Base-by-base conservation (phyloP, 2,113 vertebrate species). In the Blennius ocellaris region DNA sequence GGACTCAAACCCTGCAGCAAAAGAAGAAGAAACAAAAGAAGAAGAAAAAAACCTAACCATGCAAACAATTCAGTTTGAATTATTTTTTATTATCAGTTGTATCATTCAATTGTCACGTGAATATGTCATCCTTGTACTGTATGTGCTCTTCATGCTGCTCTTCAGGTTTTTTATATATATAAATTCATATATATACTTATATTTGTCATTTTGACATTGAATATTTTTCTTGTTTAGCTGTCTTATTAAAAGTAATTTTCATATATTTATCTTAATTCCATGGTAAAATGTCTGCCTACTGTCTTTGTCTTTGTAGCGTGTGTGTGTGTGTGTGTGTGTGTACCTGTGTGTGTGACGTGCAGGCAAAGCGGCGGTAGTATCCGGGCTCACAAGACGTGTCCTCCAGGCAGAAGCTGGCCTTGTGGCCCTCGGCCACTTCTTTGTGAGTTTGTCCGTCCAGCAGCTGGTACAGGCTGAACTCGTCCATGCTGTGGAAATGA, bases 401-500 rank as follows among this genome's bases (percentile, higher is more conserved):
- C 92, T 99, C 97, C 55, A 99, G 93, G 54, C 97, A 99, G 92
- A 99, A 99, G 62, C 97, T 98, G 43, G 97, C 97, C 90, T 99
- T 99, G 90, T 99, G 97, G 3, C 97, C 97, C 81, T 99, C 97
- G n/a, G 97, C 97, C 21, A 98, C 97, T 73, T 93, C 94, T 9
- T 85, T 90, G 8, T 97, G 90, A 0, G 94, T 93, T 6, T 61
- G 89, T 2, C 87, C 79, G 67, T 99, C 96, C 80, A 99, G 80
- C 81, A 99, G 92, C 83, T 99, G 97, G 8, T 99, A 99, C 82
- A 97, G 95, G 76, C 96, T 97, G 90, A 99, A 98, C 87, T 98
- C 96, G 45, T 97, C 96, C 97, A 99, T 99, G 89, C 97, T 99
- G 92, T 99, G 97, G 77, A 95, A 99, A 90, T 99, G 97, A 81